Evolutionary conservation across 2,888 invertebrate genomes (phyloP), one percentile per base, ranked within the genome.

Genomic region (Cosmopolites sordidus): DNA sequence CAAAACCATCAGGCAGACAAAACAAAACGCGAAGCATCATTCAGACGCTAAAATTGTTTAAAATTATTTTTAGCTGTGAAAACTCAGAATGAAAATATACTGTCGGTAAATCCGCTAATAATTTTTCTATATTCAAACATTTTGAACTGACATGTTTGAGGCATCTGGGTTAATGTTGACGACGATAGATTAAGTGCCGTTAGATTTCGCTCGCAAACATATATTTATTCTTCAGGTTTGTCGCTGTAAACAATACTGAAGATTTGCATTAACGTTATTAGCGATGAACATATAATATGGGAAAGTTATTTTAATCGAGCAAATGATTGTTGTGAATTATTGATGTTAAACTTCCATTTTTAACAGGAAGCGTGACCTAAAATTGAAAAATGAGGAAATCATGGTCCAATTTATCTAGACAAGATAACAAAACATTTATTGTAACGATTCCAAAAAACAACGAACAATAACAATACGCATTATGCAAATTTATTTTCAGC

Each of bases 1-100:
- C 27, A 42, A 42, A 18, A 37, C 37, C 22, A 48, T 48, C 42
- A 48, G 48, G 42, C 48, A 48, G 22, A 37, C n/a, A 48, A 48
- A 41, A 48, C 43, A 48, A 48, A 29, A 40, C 48, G 40, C 16
- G 42, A 40, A 42, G 22, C 22, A 42, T 43, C 48, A 48, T 37
- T 47, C 39, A 39, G 40, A 47, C 22, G 22, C 15, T 27, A 33
- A 33, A 33, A 33, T 47, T 47, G 39, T 47, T 40, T 27, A 15
- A 27, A 5, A 16, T 47, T 37, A 39, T 47, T 47, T 47, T 47
- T 37, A 37, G 16, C 47, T 15, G 27, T 11, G n/a, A 39, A 39
- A 22, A 27, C 37, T 45, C 37, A 45, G 45, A 37, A 45, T 45
- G 38, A 37, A 45, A 45, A 45, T 45, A 38, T 18, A 45, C 22